These are phyloP conservation scores for Helicoverpa assulta DNA, from an alignment of 2,888 invertebrate genomes.

Conservation along the genomic window DNA sequence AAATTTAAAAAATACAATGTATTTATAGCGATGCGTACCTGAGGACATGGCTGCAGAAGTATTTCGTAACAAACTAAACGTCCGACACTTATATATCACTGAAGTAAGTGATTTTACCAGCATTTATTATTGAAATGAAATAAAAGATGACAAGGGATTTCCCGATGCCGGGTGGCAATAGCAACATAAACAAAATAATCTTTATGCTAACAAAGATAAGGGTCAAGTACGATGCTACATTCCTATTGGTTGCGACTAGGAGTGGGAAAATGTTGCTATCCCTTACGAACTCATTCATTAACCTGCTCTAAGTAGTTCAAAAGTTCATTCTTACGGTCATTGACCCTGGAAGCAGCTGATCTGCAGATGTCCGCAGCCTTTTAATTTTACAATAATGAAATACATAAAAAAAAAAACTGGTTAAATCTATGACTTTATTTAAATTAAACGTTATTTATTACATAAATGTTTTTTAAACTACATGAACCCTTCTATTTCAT, in stretches of 20 bases:
- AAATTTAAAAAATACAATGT: constrained; percentile 9
- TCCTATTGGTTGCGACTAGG: constrained; percentile 8
- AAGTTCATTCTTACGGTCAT: constrained; percentile 63
- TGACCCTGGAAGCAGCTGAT: constrained; percentile 71
- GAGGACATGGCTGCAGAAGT: constrained; percentile 74
- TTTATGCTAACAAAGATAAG: constrained; percentile 23
- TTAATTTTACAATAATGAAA: not conserved
- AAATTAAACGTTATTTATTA: too few relatives aligned
- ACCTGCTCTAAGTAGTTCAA: constrained; percentile 52
- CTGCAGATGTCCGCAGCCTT: constrained; percentile 8
- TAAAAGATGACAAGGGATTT: constrained; percentile 51
- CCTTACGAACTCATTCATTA: constrained; percentile 59
- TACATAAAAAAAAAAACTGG: too few relatives aligned
- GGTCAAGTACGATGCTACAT: constrained; percentile 31
- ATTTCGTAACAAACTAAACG: constrained; percentile 62
- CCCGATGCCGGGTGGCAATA: constrained; percentile 37
- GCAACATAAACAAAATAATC: constrained; percentile 32
- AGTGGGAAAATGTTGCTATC: constrained; percentile 52
- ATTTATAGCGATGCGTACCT: constrained; percentile 65
- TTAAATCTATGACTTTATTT: too few relatives aligned
- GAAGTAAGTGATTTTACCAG: constrained; percentile 69
- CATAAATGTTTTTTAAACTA: too few relatives aligned
- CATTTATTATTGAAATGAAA: constrained; percentile 72
- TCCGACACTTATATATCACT: constrained; percentile 65
- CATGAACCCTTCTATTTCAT: too few relatives aligned